Percentiles rank a stretch among this genome's conserved stretches.
Conservation (phyloP, 2,888 invertebrate species). For the Phorcus lineatus region DNA sequence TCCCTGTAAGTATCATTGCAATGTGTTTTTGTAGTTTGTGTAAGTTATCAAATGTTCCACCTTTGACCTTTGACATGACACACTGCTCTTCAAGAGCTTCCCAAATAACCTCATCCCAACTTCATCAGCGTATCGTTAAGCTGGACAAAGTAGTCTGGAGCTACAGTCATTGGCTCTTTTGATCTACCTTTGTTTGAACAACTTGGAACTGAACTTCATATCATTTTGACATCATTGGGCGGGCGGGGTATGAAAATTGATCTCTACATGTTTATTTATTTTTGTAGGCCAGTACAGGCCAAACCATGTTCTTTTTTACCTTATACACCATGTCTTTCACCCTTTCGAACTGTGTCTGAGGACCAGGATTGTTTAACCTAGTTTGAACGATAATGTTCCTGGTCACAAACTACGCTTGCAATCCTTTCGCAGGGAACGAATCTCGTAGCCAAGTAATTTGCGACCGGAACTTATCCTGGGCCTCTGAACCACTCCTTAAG, state of each 20-base stretch:
- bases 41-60: too few species aligned
- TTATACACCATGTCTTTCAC: conserved; percentile 1
- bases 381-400: conserved; percentile 13
- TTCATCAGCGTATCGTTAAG: too few species aligned
- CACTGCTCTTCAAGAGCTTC: too few species aligned
- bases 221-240: conserved; percentile 5
- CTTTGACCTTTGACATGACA: too few species aligned
- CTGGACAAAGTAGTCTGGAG: conserved; percentile 18
- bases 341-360: background rate
- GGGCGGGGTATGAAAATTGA: conserved; percentile 2
- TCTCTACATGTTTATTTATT: conserved; percentile 27
- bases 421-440: conserved; percentile 13
- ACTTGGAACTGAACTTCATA: background rate
- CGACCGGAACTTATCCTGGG: background rate
- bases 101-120: too few species aligned
- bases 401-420: conserved; percentile 21
- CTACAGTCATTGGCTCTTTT: conserved; percentile 1
- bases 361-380: background rate
- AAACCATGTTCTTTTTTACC: background rate
- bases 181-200: background rate
- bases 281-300: conserved; percentile 18
- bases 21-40: too few species aligned
- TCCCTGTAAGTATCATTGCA: too few species aligned
- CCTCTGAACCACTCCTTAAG: background rate
- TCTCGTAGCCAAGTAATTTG: conserved; percentile 22